Base-by-base conservation (phyloP, 2,113 vertebrate genomes). In the Numida meleagris region DNA sequence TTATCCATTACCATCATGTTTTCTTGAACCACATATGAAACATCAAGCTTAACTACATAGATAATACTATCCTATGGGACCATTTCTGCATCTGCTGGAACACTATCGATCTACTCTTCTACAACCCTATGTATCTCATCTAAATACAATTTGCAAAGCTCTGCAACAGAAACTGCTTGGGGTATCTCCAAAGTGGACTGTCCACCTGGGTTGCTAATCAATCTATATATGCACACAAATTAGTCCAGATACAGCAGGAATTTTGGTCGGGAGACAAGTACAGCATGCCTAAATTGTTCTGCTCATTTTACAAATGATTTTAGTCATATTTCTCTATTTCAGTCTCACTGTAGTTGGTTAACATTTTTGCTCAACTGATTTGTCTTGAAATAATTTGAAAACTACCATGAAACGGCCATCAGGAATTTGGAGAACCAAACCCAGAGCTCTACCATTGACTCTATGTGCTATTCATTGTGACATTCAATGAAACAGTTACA, bases 221-320 rank as follows among this genome's bases (percentile, higher is more conserved):
- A 61, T 20, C 59, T 8, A 53, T 66, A 48, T 21, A 55, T 10
- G n/a, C 46, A 29, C 25, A 42, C 14, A 34, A 71, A 82, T 21
- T 4, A 2, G 14, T 42, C 38, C 42, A 38, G 43, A 29, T 1
- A 1, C 6, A 59, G 20, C 45, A 72, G 45, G 31, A 53, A 12
- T 18, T 36, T 70, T 21, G 5, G 43, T 73, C 8, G 62, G 27
- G n/a, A 65, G 10, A 58, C 42, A 11, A 45, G 21, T 38, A 34
- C 1, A 1, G 23, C 24, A 29, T 0, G 4, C 8, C 5, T 53
- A 29, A 87, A 72, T 6, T 38, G 23, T 16, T 38, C 36, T 61
- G 59, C 10, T 40, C 29, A 20, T 4, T 70, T 77, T 50, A 58
- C 2, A 3, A 15, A 5, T 33, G 8, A 45, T 46, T 80, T 83